A percentile compares a stretch with the other conserved stretches of the same genome.
phyloP scores from a whole-genome alignment of 2,888 invertebrate genomes.

The Eueremaeus valkanovi region DNA sequence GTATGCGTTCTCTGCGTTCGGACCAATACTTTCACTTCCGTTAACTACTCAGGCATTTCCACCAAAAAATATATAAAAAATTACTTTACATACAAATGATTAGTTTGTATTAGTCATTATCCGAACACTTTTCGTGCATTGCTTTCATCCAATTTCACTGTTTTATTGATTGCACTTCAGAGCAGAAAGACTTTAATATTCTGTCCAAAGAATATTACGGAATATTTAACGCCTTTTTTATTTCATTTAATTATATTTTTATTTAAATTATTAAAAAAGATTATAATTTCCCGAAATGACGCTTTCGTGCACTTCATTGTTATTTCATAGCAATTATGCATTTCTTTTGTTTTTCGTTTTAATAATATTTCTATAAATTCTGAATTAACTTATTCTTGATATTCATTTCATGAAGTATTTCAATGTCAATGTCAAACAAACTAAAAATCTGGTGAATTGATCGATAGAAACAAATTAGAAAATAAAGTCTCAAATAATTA shows the following conservation, averaged over 20 bases:
- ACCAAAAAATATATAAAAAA: neutral
- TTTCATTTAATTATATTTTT: neutral
- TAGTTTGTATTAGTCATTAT: neutral
- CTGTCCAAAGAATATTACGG: too few relatives aligned
- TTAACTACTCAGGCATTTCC: neutral
- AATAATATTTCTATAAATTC: too few relatives aligned
- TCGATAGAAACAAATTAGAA: too few relatives aligned
- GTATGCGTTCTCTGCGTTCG: neutral
- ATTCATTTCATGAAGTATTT: neutral
- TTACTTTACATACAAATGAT: neutral
- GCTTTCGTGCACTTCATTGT: constrained; percentile 15
- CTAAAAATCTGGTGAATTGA: too few relatives aligned
- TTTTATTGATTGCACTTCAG: neutral
- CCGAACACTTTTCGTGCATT: neutral
- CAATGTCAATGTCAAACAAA: neutral
- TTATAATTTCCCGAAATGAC: neutral
- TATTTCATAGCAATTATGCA: too few relatives aligned
- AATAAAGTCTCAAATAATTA: too few relatives aligned
- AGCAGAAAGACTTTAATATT: too few relatives aligned
- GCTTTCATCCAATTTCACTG: neutral
- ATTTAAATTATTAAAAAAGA: neutral
- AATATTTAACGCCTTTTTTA: too few relatives aligned
- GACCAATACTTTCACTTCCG: constrained; percentile 13
- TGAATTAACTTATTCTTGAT: too few relatives aligned
- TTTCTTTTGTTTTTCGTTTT: too few relatives aligned